phyloP scores from a whole-genome alignment of 2,797 vertebrate species.

The Crenuchus spilurus region DNA sequence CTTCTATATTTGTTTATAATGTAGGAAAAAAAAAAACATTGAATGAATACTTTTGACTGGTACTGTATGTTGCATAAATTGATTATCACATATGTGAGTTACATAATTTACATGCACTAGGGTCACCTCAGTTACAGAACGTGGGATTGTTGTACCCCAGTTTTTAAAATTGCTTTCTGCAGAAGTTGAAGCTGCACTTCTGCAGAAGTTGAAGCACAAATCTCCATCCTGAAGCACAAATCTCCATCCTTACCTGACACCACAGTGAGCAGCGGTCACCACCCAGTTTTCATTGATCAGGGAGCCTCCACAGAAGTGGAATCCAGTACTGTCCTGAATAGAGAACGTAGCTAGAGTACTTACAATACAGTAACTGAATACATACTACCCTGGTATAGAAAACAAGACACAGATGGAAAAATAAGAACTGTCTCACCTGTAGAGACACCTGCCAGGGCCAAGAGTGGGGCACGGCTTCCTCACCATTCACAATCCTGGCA shows the following conservation, averaged over 20 bases:
- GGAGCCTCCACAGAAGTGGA: conserved; percentile 42
- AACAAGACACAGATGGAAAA: neutral
- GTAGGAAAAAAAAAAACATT: too few relatives aligned
- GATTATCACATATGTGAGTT: too few relatives aligned
- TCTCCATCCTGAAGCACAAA: neutral
- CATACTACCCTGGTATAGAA: neutral
- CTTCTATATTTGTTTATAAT: too few relatives aligned
- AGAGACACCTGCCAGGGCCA: conserved; percentile 86
- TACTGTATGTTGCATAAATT: too few relatives aligned
- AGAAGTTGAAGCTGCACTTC: too few relatives aligned
- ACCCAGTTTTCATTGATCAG: conserved; percentile 47
- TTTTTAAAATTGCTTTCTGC: too few relatives aligned
- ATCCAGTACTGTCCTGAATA: conserved; percentile 19
- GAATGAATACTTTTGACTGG: too few relatives aligned
- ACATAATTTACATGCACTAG: too few relatives aligned
- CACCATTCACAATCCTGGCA: conserved; percentile 75
- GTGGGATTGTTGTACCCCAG: too few relatives aligned
- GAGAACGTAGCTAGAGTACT: neutral
- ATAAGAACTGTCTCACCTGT: conserved; percentile 66
- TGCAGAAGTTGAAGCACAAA: too few relatives aligned
- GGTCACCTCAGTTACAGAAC: too few relatives aligned
- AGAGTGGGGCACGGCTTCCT: conserved; percentile 77
- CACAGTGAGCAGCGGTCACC: conserved; percentile 46
- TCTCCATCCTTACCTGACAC: conserved; percentile 26
- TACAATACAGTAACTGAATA: too few relatives aligned